Evolutionary conservation across 1,140 invertebrate genomes (phyloP), one percentile per base, ranked within the genome.

Genomic region (Cyclargus thomasi): DNA sequence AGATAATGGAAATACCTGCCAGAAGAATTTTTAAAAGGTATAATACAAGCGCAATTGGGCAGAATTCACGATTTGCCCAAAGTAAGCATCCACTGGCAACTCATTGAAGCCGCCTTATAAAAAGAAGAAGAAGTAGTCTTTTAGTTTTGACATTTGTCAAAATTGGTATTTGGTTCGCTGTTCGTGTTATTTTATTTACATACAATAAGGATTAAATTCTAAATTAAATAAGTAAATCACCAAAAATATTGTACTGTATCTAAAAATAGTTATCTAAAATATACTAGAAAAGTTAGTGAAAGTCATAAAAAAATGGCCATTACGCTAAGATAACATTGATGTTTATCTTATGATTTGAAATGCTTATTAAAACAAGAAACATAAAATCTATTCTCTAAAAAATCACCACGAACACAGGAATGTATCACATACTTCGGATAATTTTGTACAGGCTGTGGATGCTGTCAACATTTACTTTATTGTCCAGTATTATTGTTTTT

Each of bases 401-500:
- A 21, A 8, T 10, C 17, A 2, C 11, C 20, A 20, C 17, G 6
- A 20, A 20, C 10, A 59, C 20, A 20, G 17, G 55, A 62, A 86
- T 88, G 84, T 85, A 81, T 80, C 75, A 86, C 65, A 79, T 88
- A 72, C 65, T 88, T 36, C 74, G 79, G 63, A 68, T 85, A 57
- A 78, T 88, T 73, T 66, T 88, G 55, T 85, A 88, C 64, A 80
- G 79, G 70, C 72, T 88, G 57, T 86, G 78, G 81, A 70, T 68
- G 67, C 92, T 90, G 21, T 81, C 83, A 7, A 80, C 78, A 20
- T 68, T 84, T 63, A 86, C 83, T 62, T 72, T 95, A 53, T 89
- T 95, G 57, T 85, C 92, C 55, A 94, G 95, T 81, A 92, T 96
- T 70, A 79, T 97, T 72, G 88, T 97, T 18, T 97, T 96, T 87